Conservation (phyloP, 2,113 vertebrate species). For the Apodemus speciosus region DNA sequence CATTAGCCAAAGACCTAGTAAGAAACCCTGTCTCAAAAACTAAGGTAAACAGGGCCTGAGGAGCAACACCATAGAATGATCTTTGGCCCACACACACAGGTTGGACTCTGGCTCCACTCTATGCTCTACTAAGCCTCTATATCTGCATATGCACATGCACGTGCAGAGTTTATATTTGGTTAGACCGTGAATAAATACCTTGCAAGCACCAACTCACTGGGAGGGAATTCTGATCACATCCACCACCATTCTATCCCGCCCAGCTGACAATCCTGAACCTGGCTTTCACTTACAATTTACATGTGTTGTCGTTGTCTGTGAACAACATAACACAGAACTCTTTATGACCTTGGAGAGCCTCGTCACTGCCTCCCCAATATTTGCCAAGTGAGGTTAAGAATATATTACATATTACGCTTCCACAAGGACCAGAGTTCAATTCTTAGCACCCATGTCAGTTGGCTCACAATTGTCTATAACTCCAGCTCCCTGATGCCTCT, state of each 20-base stretch:
- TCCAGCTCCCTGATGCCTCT: neutral
- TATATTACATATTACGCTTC: too few relatives aligned
- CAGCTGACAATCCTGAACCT: neutral
- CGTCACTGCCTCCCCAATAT: neutral
- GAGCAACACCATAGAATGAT: neutral
- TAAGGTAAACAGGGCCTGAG: neutral
- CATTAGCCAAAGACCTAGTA: neutral
- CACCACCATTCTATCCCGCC: neutral
- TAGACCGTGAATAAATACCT: conserved; percentile 15
- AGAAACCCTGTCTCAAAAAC: neutral
- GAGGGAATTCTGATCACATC: neutral
- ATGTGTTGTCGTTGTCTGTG: neutral
- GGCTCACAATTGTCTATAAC: neutral
- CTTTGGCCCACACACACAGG: too few relatives aligned
- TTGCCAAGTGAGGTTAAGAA: neutral
- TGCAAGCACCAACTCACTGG: neutral
- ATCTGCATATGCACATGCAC: neutral
- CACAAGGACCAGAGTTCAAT: neutral
- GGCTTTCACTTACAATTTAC: neutral
- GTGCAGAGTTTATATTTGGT: neutral
- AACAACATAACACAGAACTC: neutral
- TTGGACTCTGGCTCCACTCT: too few relatives aligned
- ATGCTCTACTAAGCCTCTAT: too few relatives aligned
- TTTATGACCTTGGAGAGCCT: neutral
- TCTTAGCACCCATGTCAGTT: neutral